Evolutionary conservation across 2,888 invertebrate genomes (phyloP).

Genomic region (Leptinotarsa tumamoca): DNA sequence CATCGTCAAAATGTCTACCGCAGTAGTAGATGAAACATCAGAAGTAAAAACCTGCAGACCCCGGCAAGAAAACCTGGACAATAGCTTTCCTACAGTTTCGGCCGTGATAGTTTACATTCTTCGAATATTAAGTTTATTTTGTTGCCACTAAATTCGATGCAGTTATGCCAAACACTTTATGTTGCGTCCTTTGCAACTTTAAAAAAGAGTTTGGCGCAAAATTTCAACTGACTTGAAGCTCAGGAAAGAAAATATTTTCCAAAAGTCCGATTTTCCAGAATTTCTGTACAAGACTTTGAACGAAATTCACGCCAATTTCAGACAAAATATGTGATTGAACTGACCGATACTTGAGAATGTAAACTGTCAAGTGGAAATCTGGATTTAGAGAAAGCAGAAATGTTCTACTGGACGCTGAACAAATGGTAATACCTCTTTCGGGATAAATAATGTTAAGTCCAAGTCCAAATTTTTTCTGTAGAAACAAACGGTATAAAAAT

Average conservation of each 20-base stretch:
- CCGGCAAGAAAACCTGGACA: no score
- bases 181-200: slow-evolving; percentile 47
- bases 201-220: slow-evolving; percentile 48
- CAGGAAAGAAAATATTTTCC: slow-evolving; percentile 33
- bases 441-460: background rate
- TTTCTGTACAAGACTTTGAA: slow-evolving; percentile 12
- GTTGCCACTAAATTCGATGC: slow-evolving; percentile 54
- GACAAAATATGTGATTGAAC: background rate
- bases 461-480: background rate
- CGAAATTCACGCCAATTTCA: background rate
- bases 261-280: slow-evolving; percentile 38
- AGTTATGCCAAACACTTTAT: slow-evolving; percentile 50
- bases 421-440: background rate
- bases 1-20: no score
- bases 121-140: slow-evolving; percentile 55
- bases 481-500: slow-evolving; percentile 8
- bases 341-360: no score
- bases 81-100: no score
- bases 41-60: no score
- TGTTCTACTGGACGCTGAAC: background rate
- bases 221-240: slow-evolving; percentile 42
- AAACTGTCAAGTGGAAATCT: background rate
- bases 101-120: no score
- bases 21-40: no score
- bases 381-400: slow-evolving; percentile 11